These are phyloP conservation scores for Steinernema khuongi DNA, from an alignment of 1,140 invertebrate genomes.

Conservation along the genomic window DNA sequence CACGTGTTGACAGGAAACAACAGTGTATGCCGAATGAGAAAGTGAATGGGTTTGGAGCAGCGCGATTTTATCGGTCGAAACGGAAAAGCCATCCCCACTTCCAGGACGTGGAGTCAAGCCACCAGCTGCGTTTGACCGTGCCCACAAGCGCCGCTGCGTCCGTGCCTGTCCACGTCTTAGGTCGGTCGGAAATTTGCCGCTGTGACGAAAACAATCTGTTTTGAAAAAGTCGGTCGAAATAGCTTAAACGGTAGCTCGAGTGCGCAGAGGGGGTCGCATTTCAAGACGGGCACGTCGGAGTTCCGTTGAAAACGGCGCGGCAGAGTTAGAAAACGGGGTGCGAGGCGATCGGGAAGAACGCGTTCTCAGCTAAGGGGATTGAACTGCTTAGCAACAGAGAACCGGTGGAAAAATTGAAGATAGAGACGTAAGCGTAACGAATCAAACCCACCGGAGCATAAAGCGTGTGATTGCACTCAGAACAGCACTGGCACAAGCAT, in stretches of 20 bases:
- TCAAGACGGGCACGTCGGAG: too few species aligned
- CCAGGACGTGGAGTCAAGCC: too few species aligned
- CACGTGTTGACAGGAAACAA: slow-evolving; percentile 7
- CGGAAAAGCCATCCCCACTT: not conserved
- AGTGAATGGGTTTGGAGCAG: not conserved
- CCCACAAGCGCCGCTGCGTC: too few species aligned
- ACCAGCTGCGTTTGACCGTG: too few species aligned
- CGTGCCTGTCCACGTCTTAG: too few species aligned
- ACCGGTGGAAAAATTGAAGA: not conserved
- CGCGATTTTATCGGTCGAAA: not conserved
- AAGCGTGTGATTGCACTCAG: slow-evolving; percentile 14
- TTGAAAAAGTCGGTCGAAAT: not conserved
- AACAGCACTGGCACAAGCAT: slow-evolving; percentile 2
- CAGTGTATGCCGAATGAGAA: not conserved
- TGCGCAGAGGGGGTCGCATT: too few species aligned
- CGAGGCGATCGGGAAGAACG: too few species aligned
- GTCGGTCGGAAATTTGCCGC: not conserved
- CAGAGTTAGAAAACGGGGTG: too few species aligned
- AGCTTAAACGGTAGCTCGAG: not conserved
- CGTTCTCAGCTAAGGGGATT: too few species aligned
- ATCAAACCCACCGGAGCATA: slow-evolving; percentile 11
- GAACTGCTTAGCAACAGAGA: not conserved
- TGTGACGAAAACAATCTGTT: not conserved
- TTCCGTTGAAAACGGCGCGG: too few species aligned
- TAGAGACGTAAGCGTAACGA: not conserved